Conservation (phyloP, 2,797 vertebrate species). For the Pempheris klunzingeri region DNA sequence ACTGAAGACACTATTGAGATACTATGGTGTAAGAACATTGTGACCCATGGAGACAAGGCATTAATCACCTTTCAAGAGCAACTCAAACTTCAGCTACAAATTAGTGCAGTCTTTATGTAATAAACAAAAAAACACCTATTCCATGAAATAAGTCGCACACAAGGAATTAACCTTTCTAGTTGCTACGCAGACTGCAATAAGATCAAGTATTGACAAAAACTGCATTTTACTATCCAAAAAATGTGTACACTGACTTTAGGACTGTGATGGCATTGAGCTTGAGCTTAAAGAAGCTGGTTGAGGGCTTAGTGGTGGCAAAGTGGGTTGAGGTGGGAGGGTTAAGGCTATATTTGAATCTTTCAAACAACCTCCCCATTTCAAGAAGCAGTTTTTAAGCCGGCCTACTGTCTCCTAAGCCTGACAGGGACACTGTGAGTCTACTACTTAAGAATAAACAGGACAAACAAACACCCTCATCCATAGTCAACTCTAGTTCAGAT, state of each 20-base stretch:
- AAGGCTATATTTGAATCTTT: constrained; percentile 74
- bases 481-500: constrained; percentile 46
- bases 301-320: constrained; percentile 41
- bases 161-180: constrained; percentile 75
- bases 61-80: constrained; percentile 59
- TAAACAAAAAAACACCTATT: constrained; percentile 82
- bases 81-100: constrained; percentile 85
- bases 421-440: constrained; percentile 47
- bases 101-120: constrained; percentile 95
- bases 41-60: constrained; percentile 63
- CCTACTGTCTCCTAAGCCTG: constrained; percentile 36
- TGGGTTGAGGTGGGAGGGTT: constrained; percentile 53
- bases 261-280: constrained; percentile 53
- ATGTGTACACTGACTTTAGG: constrained; percentile 65
- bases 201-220: constrained; percentile 86
- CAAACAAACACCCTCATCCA: constrained; percentile 43
- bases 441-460: constrained; percentile 46
- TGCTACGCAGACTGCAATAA: constrained; percentile 81
- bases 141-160: constrained; percentile 89
- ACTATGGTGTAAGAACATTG: constrained; percentile 19
- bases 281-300: constrained; percentile 50
- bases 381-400: constrained; percentile 43
- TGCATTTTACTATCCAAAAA: constrained; percentile 80
- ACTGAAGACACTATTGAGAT: constrained; percentile 12
- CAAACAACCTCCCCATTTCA: constrained; percentile 42